A percentile compares a stretch with the other conserved stretches of the same genome.
Conservation (phyloP, 2,888 invertebrate genomes). For the Phalangium opilio region DNA sequence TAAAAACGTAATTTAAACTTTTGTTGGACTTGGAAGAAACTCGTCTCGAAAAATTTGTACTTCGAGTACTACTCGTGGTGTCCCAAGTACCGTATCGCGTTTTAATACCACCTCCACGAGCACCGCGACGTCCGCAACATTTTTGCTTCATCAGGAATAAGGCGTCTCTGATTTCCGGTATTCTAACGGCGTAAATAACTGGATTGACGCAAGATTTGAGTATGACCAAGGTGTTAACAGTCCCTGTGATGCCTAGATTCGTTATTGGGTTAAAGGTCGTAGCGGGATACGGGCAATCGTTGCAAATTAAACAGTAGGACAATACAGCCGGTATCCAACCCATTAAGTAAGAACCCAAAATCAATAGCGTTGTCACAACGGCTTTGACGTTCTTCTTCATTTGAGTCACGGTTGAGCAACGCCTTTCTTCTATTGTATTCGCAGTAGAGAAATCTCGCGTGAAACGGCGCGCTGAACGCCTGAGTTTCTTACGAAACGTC, state of each 20-base stretch:
- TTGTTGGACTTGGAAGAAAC: too few relatives aligned
- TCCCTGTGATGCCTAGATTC: constrained; percentile 18
- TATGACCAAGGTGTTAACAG: constrained; percentile 41
- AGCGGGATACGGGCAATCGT: constrained; percentile 31
- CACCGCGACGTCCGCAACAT: too few relatives aligned
- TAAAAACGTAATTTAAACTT: too few relatives aligned
- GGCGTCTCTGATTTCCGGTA: constrained; percentile 42
- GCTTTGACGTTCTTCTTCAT: not conserved
- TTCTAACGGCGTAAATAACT: constrained; percentile 47
- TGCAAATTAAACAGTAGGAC: constrained; percentile 41
- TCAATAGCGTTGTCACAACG: constrained; percentile 7
- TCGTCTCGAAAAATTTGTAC: too few relatives aligned
- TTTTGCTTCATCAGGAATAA: too few relatives aligned
- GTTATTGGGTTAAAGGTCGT: constrained; percentile 10
- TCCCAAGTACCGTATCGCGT: too few relatives aligned
- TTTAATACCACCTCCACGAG: too few relatives aligned
- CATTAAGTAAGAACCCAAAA: constrained; percentile 40
- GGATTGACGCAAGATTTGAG: constrained; percentile 47
- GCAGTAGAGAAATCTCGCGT: too few relatives aligned
- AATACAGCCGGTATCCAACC: constrained; percentile 47
- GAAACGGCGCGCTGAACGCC: too few relatives aligned
- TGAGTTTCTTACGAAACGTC: too few relatives aligned
- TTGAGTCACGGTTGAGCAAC: not conserved
- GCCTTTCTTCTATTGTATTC: not conserved
- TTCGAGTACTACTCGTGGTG: too few relatives aligned